These are phyloP conservation scores for Aythya fuligula DNA, from an alignment of 2,797 vertebrate species.

Conservation along the genomic window DNA sequence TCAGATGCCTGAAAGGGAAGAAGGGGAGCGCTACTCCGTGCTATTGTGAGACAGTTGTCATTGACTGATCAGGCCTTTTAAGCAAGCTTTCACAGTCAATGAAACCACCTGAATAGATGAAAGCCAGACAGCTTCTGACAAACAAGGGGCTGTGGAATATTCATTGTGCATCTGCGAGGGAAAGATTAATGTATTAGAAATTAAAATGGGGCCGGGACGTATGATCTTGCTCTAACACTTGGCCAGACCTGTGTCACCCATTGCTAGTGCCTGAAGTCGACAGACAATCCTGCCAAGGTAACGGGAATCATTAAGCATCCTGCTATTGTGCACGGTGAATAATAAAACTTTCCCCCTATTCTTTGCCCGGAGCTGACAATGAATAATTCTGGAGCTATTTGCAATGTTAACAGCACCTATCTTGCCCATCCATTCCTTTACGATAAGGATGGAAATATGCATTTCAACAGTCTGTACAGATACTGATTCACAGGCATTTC, in stretches of 20 bases:
- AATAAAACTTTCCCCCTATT: constrained; percentile 98
- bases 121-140: constrained; percentile 97
- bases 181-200: constrained; percentile 99
- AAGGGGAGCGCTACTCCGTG: constrained; percentile 87
- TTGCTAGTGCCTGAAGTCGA: constrained; percentile 92
- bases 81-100: constrained; percentile 94
- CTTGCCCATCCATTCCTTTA: constrained; percentile 99
- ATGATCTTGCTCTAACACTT: constrained; percentile 99
- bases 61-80: constrained; percentile 99
- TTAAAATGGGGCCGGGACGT: constrained; percentile 99
- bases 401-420: constrained; percentile 99
- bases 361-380: constrained; percentile 93
- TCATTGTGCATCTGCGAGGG: constrained; percentile 99
- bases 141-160: constrained; percentile 99
- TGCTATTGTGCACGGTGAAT: constrained; percentile 98
- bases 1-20: constrained; percentile 93
- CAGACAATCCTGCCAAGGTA: constrained; percentile 97
- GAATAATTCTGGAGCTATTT: constrained; percentile 99
- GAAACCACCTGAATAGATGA: constrained; percentile 99
- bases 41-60: constrained; percentile 96
- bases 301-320: constrained; percentile 96
- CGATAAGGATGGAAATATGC: constrained; percentile 99
- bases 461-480: constrained; percentile 99
- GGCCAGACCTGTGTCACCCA: constrained; percentile 99
- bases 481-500: constrained; percentile 94